These are phyloP conservation scores for Andrena minutula DNA, from an alignment of 2,888 invertebrate genomes.

Conservation along the genomic window DNA sequence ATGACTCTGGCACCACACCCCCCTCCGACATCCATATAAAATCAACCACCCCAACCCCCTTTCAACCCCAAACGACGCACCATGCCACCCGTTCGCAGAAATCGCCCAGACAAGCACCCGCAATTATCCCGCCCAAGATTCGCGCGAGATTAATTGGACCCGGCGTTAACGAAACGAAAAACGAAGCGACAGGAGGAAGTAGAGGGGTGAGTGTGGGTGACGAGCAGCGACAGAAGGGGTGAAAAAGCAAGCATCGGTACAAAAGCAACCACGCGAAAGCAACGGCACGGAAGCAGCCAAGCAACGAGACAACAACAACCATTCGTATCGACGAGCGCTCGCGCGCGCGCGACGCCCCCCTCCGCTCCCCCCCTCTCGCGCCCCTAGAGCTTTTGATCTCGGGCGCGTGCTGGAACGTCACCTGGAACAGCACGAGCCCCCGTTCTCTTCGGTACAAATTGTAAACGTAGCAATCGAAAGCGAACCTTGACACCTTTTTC, in stretches of 20 bases:
- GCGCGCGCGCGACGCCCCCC: conserved; percentile 2
- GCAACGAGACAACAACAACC: conserved; percentile 36
- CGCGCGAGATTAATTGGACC: background rate
- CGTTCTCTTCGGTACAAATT: conserved; percentile 67
- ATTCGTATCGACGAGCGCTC: conserved; percentile 19
- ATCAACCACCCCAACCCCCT: no score
- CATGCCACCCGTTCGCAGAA: background rate
- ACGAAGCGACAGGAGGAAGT: background rate
- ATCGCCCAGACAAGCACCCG: background rate
- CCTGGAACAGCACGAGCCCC: conserved; percentile 39
- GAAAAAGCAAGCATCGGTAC: background rate
- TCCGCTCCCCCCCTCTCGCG: background rate
- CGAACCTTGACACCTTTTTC: conserved; percentile 80
- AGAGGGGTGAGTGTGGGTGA: background rate
- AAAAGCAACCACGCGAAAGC: conserved; percentile 24
- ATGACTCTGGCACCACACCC: no score
- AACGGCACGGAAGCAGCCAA: conserved; percentile 25
- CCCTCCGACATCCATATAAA: no score
- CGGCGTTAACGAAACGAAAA: background rate
- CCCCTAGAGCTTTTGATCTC: conserved; percentile 46
- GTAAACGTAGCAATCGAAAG: conserved; percentile 78
- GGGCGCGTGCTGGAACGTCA: conserved; percentile 39
- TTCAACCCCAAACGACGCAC: background rate
- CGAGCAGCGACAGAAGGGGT: background rate
- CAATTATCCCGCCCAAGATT: conserved; percentile 1